Percentiles rank a stretch among this genome's conserved stretches.
Conservation (phyloP, 2,888 invertebrate genomes). For the Ptilodon capucinus region DNA sequence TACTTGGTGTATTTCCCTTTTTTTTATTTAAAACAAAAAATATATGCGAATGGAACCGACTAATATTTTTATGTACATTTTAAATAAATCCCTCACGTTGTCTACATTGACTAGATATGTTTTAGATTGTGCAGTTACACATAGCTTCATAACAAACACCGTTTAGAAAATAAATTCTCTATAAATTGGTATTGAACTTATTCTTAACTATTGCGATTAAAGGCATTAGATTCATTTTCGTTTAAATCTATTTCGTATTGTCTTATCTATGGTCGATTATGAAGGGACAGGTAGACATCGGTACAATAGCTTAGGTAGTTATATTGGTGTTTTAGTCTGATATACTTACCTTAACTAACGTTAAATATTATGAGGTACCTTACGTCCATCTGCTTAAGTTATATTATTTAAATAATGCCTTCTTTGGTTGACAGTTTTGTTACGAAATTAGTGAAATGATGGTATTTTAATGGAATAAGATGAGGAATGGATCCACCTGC, state of each 20-base stretch:
- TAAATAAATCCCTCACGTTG: conserved; percentile 63
- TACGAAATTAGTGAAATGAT: too few relatives aligned
- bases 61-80: conserved; percentile 61
- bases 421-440: too few relatives aligned
- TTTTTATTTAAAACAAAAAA: conserved; percentile 51
- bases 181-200: conserved; percentile 64
- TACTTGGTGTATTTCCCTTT: conserved; percentile 47
- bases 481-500: too few relatives aligned
- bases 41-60: conserved; percentile 74
- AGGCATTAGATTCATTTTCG: conserved; percentile 63
- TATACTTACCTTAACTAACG: not conserved
- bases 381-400: too few relatives aligned
- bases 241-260: conserved; percentile 77
- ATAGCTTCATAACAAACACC: conserved; percentile 59
- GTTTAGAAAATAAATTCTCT: conserved; percentile 74
- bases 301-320: conserved; percentile 31
- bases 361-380: too few relatives aligned
- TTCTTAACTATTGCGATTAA: conserved; percentile 76
- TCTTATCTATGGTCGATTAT: conserved; percentile 79
- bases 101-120: conserved; percentile 82
- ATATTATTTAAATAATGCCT: too few relatives aligned
- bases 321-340: not conserved
- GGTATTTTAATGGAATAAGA: too few relatives aligned
- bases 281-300: conserved; percentile 27
- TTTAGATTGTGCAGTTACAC: conserved; percentile 71